These are phyloP conservation scores for Theristicus caerulescens DNA, from an alignment of 2,113 vertebrate genomes.

Conservation along the genomic window DNA sequence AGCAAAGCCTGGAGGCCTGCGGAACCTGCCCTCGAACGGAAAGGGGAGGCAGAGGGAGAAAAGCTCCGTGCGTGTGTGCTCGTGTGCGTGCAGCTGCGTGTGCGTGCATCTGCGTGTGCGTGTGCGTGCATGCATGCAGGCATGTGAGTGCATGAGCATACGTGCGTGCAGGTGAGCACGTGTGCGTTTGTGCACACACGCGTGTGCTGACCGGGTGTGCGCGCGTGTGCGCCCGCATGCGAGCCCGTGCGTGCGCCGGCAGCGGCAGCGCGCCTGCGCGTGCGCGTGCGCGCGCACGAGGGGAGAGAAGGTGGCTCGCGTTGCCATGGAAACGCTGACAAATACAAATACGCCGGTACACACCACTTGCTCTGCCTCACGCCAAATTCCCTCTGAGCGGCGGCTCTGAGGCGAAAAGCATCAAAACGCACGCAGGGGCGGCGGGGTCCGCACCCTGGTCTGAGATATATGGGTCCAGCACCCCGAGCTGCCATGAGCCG, in stretches of 20 bases:
- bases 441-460: no score
- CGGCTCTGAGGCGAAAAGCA: not conserved
- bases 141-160: no score
- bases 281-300: not conserved
- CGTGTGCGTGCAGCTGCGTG: rapidly evolving
- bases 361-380: not conserved
- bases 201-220: rapidly evolving
- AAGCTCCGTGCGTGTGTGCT: not conserved
- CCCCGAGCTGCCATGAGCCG: not conserved
- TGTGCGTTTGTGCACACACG: no score
- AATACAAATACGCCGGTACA: not conserved
- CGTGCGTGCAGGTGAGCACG: no score
- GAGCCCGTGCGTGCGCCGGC: not conserved
- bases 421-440: not conserved
- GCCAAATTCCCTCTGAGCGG: not conserved
- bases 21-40: not conserved
- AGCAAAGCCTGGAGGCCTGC: not conserved
- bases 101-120: no score
- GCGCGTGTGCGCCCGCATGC: rapidly evolving
- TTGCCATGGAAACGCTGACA: constrained; percentile 64
- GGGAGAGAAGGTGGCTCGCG: not conserved
- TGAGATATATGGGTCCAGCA: no score
- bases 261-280: not conserved
- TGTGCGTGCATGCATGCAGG: not conserved
- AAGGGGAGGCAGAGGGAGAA: not conserved